Base-by-base conservation (phyloP, 2,113 vertebrate genomes). In the Nycticorax nycticorax region DNA sequence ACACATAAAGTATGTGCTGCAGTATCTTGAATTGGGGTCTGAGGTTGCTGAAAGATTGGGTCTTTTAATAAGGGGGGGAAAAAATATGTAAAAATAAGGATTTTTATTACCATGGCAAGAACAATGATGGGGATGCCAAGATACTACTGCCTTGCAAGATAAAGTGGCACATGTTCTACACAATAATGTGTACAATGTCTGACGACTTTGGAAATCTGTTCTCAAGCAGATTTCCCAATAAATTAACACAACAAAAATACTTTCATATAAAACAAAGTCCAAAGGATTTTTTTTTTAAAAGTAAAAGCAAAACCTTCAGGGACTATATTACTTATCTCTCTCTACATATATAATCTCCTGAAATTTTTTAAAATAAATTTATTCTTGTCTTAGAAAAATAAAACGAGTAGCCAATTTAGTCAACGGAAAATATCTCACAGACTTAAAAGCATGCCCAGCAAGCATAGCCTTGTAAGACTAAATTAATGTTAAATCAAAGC, bases 381-480 rank as follows among this genome's bases (percentile, higher is more conserved):
- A 95, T 88, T 98, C 86, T 93, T 53, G 60, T 97, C 96, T 98
- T 98, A 98, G 96, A 98, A 98, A 98, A 98, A 97, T 98, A 98
- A 98, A 98, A 97, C 2, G 72, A 97, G 96, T 74, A 96, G 96
- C 96, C 97, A 96, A 97, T 96, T 97, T 96, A 95, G 80, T 94
- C 83, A 97, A 96, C 57, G 41, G 92, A 97, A 98, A 93, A 77
- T 53, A 97, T 98, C 97, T 98, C 98, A 97, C 97, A 98, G 98
- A 98, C 97, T 97, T 96, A 97, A 96, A 98, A 98, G 97, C 98
- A 98, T 97, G 98, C 95, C 97, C 98, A 98, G 98, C 97, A 98
- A 98, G 97, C 98, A 97, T 85, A 97, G 97, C 98, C 97, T 95
- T 97, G 98, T 97, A 97, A 97, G 97, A 98, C 95, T 95, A 98